These are phyloP conservation scores for Nyctibius bracteatus DNA, from an alignment of 2,113 vertebrate species.

Conservation along the genomic window DNA sequence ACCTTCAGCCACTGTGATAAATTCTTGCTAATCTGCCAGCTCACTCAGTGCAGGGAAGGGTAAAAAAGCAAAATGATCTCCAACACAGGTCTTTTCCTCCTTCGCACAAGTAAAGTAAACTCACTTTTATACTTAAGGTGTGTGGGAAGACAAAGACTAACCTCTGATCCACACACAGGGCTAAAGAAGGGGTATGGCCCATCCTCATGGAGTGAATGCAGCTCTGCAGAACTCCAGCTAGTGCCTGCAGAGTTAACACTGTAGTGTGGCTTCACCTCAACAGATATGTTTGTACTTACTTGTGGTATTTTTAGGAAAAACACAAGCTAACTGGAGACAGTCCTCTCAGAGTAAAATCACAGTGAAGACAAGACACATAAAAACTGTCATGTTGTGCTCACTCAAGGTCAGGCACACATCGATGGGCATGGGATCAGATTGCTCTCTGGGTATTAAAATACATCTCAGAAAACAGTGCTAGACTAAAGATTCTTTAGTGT, in stretches of 20 bases:
- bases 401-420: background rate
- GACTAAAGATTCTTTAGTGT: background rate
- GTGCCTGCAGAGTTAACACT: background rate
- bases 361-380: background rate
- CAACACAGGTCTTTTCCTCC: background rate
- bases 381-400: background rate
- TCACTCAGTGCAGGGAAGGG: background rate
- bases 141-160: background rate
- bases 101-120: background rate
- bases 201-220: rapidly evolving
- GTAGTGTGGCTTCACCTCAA: background rate
- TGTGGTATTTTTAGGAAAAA: background rate
- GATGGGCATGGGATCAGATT: background rate
- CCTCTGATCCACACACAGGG: rapidly evolving
- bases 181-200: background rate
- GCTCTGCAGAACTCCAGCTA: background rate
- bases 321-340: background rate
- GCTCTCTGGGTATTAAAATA: background rate
- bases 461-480: background rate
- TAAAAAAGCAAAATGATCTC: background rate
- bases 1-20: background rate
- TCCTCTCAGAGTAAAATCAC: background rate
- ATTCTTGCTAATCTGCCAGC: background rate
- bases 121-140: background rate
- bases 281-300: background rate